Base-by-base conservation (phyloP, 2,888 invertebrate species). In the Bugula neritina region DNA sequence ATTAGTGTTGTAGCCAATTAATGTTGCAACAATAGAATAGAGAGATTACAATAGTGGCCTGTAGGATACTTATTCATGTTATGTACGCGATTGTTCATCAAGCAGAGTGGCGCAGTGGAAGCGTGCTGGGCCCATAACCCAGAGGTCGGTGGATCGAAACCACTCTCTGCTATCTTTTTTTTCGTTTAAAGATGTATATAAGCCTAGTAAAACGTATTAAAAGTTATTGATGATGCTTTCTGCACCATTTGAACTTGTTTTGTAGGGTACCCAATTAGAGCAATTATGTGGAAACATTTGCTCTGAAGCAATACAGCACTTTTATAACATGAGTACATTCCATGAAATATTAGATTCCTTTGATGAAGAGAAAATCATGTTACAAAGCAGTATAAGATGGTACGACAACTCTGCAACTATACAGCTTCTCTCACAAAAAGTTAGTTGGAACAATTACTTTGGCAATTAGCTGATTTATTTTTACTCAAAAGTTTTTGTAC, bases 221-320 rank as follows among this genome's bases (percentile, higher is more conserved):
- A n/a, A n/a, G n/a, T n/a, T n/a, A n/a, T n/a, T n/a, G n/a, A n/a
- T n/a, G n/a, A n/a, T n/a, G n/a, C n/a, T n/a, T n/a, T n/a, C n/a
- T n/a, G n/a, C n/a, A n/a, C n/a, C n/a, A n/a, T n/a, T n/a, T n/a
- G n/a, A n/a, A n/a, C n/a, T n/a, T n/a, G n/a, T n/a, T 71, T 75
- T 78, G 1, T 79, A 87, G 85, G 92, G 92, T 0, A 91, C 92
- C 78, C 92, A 92, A 77, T 87, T 96, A 77, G 95, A 96, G 84
- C 95, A 95, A 83, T 87, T 96, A 73, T 95, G 95, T 86, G 93
- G 94, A 79, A 96, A 96, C 86, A 87, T 96, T 74, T 94, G 94
- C 85, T 94, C 95, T 0, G 96, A 96, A 86, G 94, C 94, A 43
- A 93, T 96, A 93, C 95, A 96, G 84, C 95, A 95, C 85, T 95